Evolutionary conservation across 1,140 invertebrate genomes (phyloP).

Genomic region (Tetramorium alpestre): DNA sequence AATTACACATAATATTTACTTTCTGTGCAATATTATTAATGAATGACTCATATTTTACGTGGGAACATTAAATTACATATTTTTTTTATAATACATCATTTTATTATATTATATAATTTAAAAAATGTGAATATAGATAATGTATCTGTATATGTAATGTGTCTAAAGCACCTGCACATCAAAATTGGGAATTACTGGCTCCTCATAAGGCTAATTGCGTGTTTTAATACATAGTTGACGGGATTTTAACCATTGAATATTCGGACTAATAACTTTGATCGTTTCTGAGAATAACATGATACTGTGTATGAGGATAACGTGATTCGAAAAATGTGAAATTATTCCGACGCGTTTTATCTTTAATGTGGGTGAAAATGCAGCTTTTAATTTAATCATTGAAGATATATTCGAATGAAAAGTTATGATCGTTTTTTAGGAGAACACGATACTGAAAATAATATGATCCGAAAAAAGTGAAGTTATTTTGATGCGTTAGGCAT

Average conservation of each 20-base stretch:
- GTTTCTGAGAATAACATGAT: not conserved
- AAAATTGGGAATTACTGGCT: not conserved
- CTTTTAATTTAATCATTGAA: conserved; percentile 2
- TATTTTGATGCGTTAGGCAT: not conserved
- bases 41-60: not conserved
- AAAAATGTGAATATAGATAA: not conserved
- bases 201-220: not conserved
- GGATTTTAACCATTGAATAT: not conserved
- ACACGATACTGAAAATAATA: not conserved
- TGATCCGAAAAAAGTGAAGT: not conserved
- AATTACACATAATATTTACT: not conserved
- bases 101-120: not conserved
- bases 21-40: not conserved
- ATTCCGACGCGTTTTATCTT: not conserved
- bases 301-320: not conserved
- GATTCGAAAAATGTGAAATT: not conserved
- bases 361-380: not conserved
- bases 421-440: not conserved
- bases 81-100: no score
- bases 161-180: not conserved
- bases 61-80: not conserved
- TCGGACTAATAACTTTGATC: not conserved
- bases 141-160: not conserved
- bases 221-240: not conserved
- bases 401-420: no score